These are phyloP conservation scores for Trachops cirrhosus DNA, from an alignment of 2,797 vertebrate species.

Conservation along the genomic window DNA sequence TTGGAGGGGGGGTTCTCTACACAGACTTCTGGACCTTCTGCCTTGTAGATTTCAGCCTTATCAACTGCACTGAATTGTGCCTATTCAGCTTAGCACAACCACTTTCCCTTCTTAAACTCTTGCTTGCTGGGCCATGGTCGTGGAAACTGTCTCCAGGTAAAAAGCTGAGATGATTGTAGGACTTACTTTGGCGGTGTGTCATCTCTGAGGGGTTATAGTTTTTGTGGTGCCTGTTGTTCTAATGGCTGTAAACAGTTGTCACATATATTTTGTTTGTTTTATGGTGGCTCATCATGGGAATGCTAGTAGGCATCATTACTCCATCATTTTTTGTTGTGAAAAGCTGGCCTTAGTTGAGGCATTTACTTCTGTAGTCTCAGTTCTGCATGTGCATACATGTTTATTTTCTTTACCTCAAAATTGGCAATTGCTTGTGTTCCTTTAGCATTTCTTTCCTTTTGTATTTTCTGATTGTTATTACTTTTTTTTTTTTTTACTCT, in stretches of 20 bases:
- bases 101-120: slow-evolving; percentile 14
- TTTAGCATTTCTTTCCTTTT: slow-evolving; percentile 5
- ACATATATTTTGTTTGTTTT: slow-evolving; percentile 4
- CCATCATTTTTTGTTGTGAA: neutral
- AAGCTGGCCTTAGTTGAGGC: neutral
- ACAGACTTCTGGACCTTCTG: neutral
- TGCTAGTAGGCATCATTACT: neutral
- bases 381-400: neutral
- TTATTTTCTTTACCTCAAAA: slow-evolving; percentile 20
- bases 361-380: neutral
- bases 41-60: neutral
- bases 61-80: neutral
- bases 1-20: neutral
- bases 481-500: neutral
- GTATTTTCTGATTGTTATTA: neutral
- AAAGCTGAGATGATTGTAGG: neutral
- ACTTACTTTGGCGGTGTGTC: neutral
- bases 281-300: neutral
- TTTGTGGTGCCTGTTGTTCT: neutral
- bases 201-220: neutral
- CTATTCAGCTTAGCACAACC: neutral
- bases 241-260: neutral
- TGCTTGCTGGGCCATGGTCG: neutral
- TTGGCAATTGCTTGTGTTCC: neutral
- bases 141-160: neutral